Percentiles rank a stretch among this genome's conserved stretches.
These are phyloP conservation scores for Pygocentrus nattereri DNA, from an alignment of 2,797 vertebrate species.

Conservation along the genomic window DNA sequence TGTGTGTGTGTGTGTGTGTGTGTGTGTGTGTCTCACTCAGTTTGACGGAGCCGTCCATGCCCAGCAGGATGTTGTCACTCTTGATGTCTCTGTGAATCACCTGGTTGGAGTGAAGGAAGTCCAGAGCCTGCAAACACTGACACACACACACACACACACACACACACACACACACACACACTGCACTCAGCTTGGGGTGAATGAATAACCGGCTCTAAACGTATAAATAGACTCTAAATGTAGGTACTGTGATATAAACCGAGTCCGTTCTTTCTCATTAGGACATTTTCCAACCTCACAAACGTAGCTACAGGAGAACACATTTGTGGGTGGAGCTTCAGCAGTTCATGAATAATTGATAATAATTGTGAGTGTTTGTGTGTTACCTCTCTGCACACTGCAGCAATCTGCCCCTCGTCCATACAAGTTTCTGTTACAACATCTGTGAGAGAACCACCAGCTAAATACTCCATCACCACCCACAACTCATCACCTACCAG, in stretches of 20 bases:
- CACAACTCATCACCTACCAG: slow-evolving; percentile 97
- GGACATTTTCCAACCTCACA: too few species aligned
- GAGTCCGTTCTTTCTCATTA: too few species aligned
- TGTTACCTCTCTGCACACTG: slow-evolving; percentile 95
- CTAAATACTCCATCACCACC: slow-evolving; percentile 99
- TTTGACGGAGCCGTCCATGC: slow-evolving; percentile 98
- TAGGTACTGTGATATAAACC: too few species aligned
- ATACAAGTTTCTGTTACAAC: slow-evolving; percentile 99
- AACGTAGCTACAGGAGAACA: too few species aligned
- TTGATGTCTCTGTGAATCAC: slow-evolving; percentile 99
- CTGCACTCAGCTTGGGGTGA: too few species aligned
- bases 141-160: too few species aligned
- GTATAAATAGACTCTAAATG: too few species aligned
- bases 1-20: slow-evolving; percentile 3
- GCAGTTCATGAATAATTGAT: neutral
- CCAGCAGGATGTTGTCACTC: slow-evolving; percentile 97
- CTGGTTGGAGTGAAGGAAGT: slow-evolving; percentile 98
- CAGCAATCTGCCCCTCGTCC: slow-evolving; percentile 98
- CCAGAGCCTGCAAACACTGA: slow-evolving; percentile 97
- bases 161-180: slow-evolving; percentile 13
- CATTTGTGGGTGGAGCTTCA: neutral
- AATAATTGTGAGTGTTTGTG: slow-evolving; percentile 46
- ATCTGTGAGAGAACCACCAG: slow-evolving; percentile 94
- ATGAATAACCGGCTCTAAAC: too few species aligned
- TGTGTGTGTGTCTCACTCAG: slow-evolving; percentile 84